Evolutionary conservation across 2,888 invertebrate species (phyloP).

Genomic region (Adelphocoris suturalis): DNA sequence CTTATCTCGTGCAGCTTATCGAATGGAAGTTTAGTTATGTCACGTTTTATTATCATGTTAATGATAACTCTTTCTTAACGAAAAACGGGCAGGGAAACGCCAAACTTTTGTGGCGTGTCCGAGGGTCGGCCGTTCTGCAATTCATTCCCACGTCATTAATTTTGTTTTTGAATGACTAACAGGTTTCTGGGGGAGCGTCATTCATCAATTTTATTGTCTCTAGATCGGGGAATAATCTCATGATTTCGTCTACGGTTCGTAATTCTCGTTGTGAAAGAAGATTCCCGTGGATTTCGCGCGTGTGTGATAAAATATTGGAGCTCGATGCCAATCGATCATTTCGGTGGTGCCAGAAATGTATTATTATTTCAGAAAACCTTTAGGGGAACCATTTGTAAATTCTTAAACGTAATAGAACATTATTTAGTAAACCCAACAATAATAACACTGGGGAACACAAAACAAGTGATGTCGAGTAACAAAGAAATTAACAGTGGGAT

Average conservation of each 20-base stretch:
- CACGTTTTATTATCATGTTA: too few relatives aligned
- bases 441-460: too few relatives aligned
- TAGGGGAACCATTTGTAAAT: too few relatives aligned
- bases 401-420: too few relatives aligned
- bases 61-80: not conserved
- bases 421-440: too few relatives aligned
- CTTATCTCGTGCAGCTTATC: not conserved
- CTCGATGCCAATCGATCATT: too few relatives aligned
- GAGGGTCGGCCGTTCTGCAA: slow-evolving; percentile 12
- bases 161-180: slow-evolving; percentile 2
- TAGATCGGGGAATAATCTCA: not conserved
- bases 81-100: not conserved
- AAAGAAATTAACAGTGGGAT: too few relatives aligned
- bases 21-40: not conserved
- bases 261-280: not conserved
- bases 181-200: not conserved
- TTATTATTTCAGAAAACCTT: too few relatives aligned
- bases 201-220: not conserved
- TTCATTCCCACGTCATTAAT: slow-evolving; percentile 22
- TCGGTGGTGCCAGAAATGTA: too few relatives aligned
- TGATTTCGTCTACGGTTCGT: not conserved
- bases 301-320: not conserved
- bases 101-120: not conserved
- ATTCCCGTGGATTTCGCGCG: not conserved
- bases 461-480: too few relatives aligned